Base-by-base conservation (phyloP, 2,888 invertebrate genomes). In the Elegia similella region DNA sequence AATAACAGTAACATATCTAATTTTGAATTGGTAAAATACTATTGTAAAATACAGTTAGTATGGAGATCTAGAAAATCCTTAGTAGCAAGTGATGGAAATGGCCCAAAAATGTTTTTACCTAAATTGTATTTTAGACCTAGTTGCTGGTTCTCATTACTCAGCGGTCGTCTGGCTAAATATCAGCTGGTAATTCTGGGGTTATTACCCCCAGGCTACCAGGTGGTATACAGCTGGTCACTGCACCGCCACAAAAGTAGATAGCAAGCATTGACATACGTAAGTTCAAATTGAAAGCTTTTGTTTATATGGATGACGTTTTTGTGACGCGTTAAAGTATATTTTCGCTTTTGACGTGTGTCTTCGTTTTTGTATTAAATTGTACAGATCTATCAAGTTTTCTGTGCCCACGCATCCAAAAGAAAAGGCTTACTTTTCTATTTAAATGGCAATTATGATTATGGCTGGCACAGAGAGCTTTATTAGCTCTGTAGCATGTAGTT, bases 161-260 rank as follows among this genome's bases (percentile, higher is more conserved):
- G 57, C 69, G 66, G 83, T 68, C 64, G 53, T 65, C 70, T 73
- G 84, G 83, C 92, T 94, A 96, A 98, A 98, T 98, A 98, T 98
- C 98, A 98, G 97, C 97, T 97, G 97, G 98, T 98, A 98, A 98
- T 98, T 97, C 96, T 96, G 96, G 96, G 96, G 93, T 93, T 78
- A 42, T 55, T 80, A 88, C 85, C 89, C 95, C 95, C 97, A 96
- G 97, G 93, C 94, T 97, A 94, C 95, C 94, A 93, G 94, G 94
- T 96, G 97, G 95, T 97, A 97, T 97, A 89, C 92, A 90, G 92
- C 87, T 80, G 78, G 61, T 62, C 59, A 62, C 70, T 73, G 78
- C 57, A 52, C 64, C 52, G 65, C 79, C 64, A 67, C 78, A 66
- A 60, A 67, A 57, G 58, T 69, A 61, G 57, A 66, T 65, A 63